These are phyloP conservation scores for Nomada lathburiana DNA, from an alignment of 2,888 invertebrate genomes.

Conservation along the genomic window DNA sequence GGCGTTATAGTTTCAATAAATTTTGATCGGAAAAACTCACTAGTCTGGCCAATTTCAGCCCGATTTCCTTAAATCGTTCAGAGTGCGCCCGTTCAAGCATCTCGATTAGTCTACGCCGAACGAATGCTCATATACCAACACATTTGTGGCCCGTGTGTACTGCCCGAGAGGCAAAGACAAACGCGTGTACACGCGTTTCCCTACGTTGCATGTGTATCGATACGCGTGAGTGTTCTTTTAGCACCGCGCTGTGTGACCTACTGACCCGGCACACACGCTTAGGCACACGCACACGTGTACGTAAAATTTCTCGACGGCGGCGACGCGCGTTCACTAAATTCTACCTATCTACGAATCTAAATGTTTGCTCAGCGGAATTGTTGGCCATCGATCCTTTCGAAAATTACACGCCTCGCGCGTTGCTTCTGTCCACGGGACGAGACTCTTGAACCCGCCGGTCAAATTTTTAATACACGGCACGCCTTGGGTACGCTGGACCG, in stretches of 20 bases:
- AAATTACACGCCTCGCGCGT: not conserved
- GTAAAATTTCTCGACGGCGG: constrained; percentile 44
- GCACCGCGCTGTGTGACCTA: constrained; percentile 73
- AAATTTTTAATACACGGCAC: no score
- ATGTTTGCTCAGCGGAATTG: not conserved
- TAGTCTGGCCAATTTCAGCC: no score
- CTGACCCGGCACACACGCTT: constrained; percentile 72
- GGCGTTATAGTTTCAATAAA: no score
- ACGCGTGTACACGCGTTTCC: constrained; percentile 38
- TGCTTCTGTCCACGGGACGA: no score
- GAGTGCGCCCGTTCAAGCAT: no score
- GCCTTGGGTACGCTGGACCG: no score
- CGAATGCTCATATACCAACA: not conserved
- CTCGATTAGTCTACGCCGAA: not conserved
- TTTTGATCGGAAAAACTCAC: no score
- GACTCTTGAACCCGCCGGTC: no score
- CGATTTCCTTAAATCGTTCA: not conserved
- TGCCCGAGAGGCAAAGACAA: not conserved
- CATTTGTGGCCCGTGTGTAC: not conserved
- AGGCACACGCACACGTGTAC: constrained; percentile 33
- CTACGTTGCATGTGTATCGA: constrained; percentile 47
- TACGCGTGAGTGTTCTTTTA: constrained; percentile 67
- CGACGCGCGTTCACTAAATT: constrained; percentile 25
- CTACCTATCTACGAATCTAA: not conserved
- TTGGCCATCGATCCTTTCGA: not conserved